These are phyloP conservation scores for Pachymerium ferrugineum DNA, from an alignment of 2,888 invertebrate genomes.

Conservation along the genomic window DNA sequence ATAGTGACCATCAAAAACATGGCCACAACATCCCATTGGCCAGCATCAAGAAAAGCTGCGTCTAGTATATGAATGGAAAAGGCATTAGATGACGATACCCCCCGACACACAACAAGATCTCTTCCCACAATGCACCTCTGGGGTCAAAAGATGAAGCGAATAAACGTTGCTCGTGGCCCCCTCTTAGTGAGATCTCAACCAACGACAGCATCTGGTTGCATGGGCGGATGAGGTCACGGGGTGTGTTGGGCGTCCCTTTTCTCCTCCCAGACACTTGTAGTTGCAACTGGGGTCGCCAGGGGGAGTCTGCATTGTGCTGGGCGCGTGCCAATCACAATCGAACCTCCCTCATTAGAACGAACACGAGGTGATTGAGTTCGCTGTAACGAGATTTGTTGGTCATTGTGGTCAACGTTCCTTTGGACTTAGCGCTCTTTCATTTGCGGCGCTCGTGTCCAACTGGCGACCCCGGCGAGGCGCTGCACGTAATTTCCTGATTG, in stretches of 20 bases:
- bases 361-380: not conserved
- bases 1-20: too few relatives aligned
- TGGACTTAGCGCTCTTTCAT: not conserved
- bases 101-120: too few relatives aligned
- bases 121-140: too few relatives aligned
- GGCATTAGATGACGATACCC: too few relatives aligned
- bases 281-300: not conserved
- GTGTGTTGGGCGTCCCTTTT: slow-evolving; percentile 3
- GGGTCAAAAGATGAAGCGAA: not conserved
- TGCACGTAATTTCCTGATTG: slow-evolving; percentile 15
- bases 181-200: not conserved
- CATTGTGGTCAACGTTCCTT: not conserved
- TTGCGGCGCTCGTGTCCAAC: not conserved
- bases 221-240: slow-evolving; percentile 6
- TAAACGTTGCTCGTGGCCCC: too few relatives aligned
- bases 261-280: slow-evolving; percentile 17
- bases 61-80: too few relatives aligned
- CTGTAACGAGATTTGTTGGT: not conserved
- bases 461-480: slow-evolving; percentile 1
- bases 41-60: too few relatives aligned
- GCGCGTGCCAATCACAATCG: slow-evolving; percentile 8
- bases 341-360: not conserved
- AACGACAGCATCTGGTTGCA: not conserved
- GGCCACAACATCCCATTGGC: too few relatives aligned
- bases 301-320: not conserved